A percentile compares a stretch with the other conserved stretches of the same genome.
Evolutionary conservation across 2,888 invertebrate genomes (phyloP).

Genomic region (Pristionchus mayeri): DNA sequence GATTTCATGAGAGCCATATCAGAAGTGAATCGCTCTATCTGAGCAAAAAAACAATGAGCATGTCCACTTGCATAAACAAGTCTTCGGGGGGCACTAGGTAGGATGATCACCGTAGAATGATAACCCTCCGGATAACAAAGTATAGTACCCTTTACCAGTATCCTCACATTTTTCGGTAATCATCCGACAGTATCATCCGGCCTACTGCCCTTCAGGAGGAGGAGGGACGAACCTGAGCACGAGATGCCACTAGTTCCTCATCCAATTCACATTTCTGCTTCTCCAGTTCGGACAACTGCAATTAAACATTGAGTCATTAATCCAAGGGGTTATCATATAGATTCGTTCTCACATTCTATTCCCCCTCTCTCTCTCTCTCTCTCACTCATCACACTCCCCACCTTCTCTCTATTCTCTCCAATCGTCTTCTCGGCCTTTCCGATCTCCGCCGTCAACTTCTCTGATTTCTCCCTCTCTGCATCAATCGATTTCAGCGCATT

Average conservation of each 20-base stretch:
- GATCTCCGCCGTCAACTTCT: background rate
- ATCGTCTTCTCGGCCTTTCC: background rate
- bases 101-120: too few species aligned
- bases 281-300: slow-evolving; percentile 5
- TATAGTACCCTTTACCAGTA: too few species aligned
- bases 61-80: too few species aligned
- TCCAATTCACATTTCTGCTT: background rate
- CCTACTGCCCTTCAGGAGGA: too few species aligned
- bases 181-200: too few species aligned
- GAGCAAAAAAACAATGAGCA: background rate
- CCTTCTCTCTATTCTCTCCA: background rate
- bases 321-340: too few species aligned
- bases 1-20: background rate
- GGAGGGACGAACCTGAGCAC: background rate
- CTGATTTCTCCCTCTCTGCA: background rate
- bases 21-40: background rate
- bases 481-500: background rate
- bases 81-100: too few species aligned
- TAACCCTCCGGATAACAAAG: too few species aligned
- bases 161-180: too few species aligned
- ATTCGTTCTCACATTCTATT: too few species aligned
- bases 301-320: background rate
- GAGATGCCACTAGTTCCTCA: background rate
- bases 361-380: background rate
- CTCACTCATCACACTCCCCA: background rate